Evolutionary conservation across 2,888 invertebrate genomes (phyloP), one percentile per base, ranked within the genome.

Genomic region (Coleophora flavipennella): DNA sequence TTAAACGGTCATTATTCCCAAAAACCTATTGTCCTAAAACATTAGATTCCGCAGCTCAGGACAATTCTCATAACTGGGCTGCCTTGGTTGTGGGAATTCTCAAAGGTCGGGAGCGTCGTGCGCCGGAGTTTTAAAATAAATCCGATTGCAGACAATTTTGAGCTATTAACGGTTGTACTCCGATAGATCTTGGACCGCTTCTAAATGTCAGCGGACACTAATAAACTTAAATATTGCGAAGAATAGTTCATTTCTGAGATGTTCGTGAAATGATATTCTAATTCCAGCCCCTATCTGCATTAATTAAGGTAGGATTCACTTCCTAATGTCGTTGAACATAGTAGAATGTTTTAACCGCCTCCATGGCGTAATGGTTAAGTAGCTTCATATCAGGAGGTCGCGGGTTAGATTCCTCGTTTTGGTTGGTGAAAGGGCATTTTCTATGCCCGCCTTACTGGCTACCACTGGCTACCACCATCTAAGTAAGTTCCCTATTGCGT

Each of bases 1-100:
- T 78, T 78, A 80, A 81, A 41, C 73, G 64, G 66, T 62, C 62
- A 67, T 68, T 69, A 67, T 67, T 59, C 62, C 59, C 63, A 50
- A 56, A 67, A 62, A 60, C 60, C 63, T 67, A 74, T 76, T 71
- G 74, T 74, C 65, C 62, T 48, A 37, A 44, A 39, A 44, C 41
- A 37, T 37, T 39, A 41, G 48, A 53, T 51, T 49, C 49, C 36
- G 11, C 36, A 36, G 29, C 31, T 40, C 41, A 45, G 48, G 44
- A 49, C 52, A 47, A 46, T 54, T 46, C 50, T 54, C 51, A 53
- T 55, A 50, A 48, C 46, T 42, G 45, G 44, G 48, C 20, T 20
- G 20, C 20, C 20, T 20, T 20, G 20, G 20, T 6, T 61, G 62
- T 64, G 64, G 51, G 62, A 65, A 60, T 50, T 39, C 33, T 35